Evolutionary conservation across 2,113 vertebrate genomes (phyloP), one percentile per base, ranked within the genome.

Genomic region (Labrus mixtus): DNA sequence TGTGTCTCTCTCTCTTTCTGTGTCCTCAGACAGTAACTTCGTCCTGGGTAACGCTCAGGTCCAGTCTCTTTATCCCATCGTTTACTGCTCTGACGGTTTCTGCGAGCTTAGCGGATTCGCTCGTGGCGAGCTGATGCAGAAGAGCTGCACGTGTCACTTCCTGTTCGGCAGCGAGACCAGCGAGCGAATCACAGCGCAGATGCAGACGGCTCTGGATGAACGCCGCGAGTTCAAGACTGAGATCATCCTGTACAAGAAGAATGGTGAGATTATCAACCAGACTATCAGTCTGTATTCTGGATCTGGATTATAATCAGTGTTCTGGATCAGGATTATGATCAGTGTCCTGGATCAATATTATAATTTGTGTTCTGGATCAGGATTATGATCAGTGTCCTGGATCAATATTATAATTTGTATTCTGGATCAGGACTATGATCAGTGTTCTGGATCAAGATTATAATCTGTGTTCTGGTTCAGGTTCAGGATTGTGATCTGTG

Each of bases 21-120:
- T 62, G 33, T 0, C 19, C 16, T 9, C 92, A 95, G 95, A 95
- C 89, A 95, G 95, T 80, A 95, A 95, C 92, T 95, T 95, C n/a
- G 95, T 95, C 43, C 87, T 95, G 72, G 95, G 95, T 55, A 95
- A 95, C 5, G 95, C 95, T 22, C 95, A 95, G 86, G 95, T 95
- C 55, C 93, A 93, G 90, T 93, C 92, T 10, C 84, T 95, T 63
- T 94, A 94, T 17, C 95, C 95, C 33, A 95, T 95, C 5, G 95
- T 95, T 53, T 95, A 95, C 87, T 95, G 95, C 89, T 95, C 95
- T 0, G 95, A 95, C 51, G 95, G 95, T 11, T 95, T 95, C 91
- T 95, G 95, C 4, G 95, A 95, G 57, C 88, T 95, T 72, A 95
- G 93, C 1, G 95, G 95, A 73, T 95, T 94, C 9, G 94, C 95